Percentiles rank a stretch among this genome's conserved stretches.
Evolutionary conservation across 1,140 invertebrate species (phyloP).

Genomic region (Aphelinus certus): DNA sequence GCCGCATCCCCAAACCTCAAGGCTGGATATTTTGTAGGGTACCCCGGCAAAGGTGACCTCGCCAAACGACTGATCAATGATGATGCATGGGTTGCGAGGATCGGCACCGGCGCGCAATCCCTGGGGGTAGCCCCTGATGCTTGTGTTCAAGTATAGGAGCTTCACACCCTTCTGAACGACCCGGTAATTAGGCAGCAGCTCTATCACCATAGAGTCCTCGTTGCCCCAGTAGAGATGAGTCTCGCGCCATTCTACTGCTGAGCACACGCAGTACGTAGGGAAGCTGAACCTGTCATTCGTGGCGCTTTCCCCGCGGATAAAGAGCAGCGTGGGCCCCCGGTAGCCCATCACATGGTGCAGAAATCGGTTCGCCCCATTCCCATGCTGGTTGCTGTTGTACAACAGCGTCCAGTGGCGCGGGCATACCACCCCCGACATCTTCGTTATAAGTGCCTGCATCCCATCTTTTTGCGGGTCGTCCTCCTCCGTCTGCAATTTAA

Average conservation of each 20-base stretch:
- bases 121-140: conserved; percentile 84
- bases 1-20: conserved; percentile 89
- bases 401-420: conserved; percentile 84
- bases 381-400: conserved; percentile 86
- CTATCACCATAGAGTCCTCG: conserved; percentile 79
- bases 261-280: conserved; percentile 80
- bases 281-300: conserved; percentile 65
- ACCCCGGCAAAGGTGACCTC: conserved; percentile 63
- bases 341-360: conserved; percentile 88
- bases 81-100: conserved; percentile 77
- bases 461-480: conserved; percentile 50
- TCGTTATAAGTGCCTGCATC: conserved; percentile 56
- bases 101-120: conserved; percentile 84
- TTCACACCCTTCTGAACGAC: conserved; percentile 77
- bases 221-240: conserved; percentile 86
- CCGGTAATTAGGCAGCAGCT: conserved; percentile 80
- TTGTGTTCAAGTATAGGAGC: conserved; percentile 84
- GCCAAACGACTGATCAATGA: conserved; percentile 67
- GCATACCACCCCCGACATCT: conserved; percentile 61
- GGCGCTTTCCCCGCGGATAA: conserved; percentile 69
- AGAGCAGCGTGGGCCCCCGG: conserved; percentile 82
- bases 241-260: conserved; percentile 86
- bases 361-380: conserved; percentile 87
- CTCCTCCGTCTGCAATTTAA: conserved; percentile 48
- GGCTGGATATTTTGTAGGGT: conserved; percentile 66